A percentile compares a stretch with the other conserved stretches of the same genome.
Evolutionary conservation across 1,140 invertebrate species (phyloP).

Genomic region (Kradibia gibbosae): DNA sequence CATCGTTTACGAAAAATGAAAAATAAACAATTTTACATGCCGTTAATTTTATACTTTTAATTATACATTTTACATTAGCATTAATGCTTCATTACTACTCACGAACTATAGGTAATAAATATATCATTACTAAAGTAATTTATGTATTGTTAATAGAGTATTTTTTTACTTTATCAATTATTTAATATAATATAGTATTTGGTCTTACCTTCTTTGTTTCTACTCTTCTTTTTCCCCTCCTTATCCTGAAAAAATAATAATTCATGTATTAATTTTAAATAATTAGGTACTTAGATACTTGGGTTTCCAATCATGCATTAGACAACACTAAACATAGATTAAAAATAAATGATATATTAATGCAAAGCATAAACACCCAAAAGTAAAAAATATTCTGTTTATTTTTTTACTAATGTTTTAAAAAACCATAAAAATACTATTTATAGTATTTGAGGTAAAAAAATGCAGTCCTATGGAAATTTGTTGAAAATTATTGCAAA

Average conservation of each 20-base stretch:
- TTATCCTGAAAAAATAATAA: slow-evolving; percentile 77
- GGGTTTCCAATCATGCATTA: slow-evolving; percentile 34
- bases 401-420: not conserved
- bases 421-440: too few relatives aligned
- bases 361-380: slow-evolving; percentile 1
- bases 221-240: slow-evolving; percentile 84
- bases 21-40: slow-evolving; percentile 11
- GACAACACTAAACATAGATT: slow-evolving; percentile 23
- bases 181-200: too few relatives aligned
- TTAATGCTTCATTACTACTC: too few relatives aligned
- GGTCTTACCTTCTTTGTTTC: slow-evolving; percentile 85
- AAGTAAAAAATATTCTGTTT: not conserved
- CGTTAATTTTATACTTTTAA: slow-evolving; percentile 11
- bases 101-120: too few relatives aligned
- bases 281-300: not conserved
- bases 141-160: not conserved
- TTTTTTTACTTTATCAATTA: not conserved
- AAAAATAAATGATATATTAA: slow-evolving; percentile 15
- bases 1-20: not conserved
- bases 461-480: too few relatives aligned
- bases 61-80: too few relatives aligned
- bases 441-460: too few relatives aligned
- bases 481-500: too few relatives aligned
- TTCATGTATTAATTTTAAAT: not conserved
- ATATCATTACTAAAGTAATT: not conserved